Evolutionary conservation across 2,888 invertebrate species (phyloP), one percentile per base, ranked within the genome.

Genomic region (Pyralis farinalis): DNA sequence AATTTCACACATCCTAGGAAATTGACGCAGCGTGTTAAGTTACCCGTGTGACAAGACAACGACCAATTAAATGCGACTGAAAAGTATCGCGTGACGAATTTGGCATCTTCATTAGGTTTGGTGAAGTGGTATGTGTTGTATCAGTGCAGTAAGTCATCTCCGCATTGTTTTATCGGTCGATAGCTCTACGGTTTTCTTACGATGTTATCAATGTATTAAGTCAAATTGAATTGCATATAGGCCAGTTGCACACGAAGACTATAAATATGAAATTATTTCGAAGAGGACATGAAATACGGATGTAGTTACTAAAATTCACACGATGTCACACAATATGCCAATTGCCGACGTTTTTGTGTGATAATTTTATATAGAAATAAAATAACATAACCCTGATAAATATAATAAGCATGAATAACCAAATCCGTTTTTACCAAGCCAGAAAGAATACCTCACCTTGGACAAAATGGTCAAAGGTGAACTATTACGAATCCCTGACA

Each of bases 31-130:
- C 34, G 22, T 22, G 22, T 10, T 7, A 22, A 9, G 33, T 10
- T 12, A 9, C 10, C 11, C 10, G 10, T 34, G 9, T 1, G 11
- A 9, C 20, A 12, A 1, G 11, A 9, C 20, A 12, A 1, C 10
- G 11, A 22, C 20, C 33, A 33, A 39, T 39, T 39, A 33, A 33
- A 9, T 25, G 8, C 10, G 27, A 22, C 16, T 27, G 33, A 38
- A 16, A 38, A 39, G 25, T 33, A 39, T 37, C 30, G 39, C 39
- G 39, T 39, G 39, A 27, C 33, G 30, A 37, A 37, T 37, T 39
- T 20, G 27, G 33, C 16, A 12, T 39, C 33, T 38, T 38, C 38
- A 32, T 22, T 27, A 25, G 33, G 38, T 28, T 39, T 28, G 10
- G 12, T 34, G 20, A 39, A 25, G 33, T 31, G 7, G 12, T 7